Percentiles rank a stretch among this genome's conserved stretches.
phyloP scores from a whole-genome alignment of 2,113 vertebrate species.

The Alethe castanea region DNA sequence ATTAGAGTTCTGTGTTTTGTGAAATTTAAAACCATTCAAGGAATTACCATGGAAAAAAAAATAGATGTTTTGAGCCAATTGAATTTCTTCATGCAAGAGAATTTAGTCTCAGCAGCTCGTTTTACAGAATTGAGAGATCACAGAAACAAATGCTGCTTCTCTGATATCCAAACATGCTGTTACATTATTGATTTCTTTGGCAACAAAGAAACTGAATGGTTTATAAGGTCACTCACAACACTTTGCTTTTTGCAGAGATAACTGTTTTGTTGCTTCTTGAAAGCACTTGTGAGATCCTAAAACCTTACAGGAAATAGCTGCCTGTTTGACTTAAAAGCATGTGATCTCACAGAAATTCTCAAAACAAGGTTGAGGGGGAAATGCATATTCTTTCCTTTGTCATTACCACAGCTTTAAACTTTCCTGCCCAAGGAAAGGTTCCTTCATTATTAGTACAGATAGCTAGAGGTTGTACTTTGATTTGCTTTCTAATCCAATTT shows the following conservation, averaged over 20 bases:
- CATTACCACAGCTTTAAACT: neutral
- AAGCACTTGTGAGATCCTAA: neutral
- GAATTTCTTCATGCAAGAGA: neutral
- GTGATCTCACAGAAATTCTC: neutral
- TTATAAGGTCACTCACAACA: neutral
- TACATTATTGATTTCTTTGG: conserved; percentile 13
- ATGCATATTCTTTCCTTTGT: neutral
- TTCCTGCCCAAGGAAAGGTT: neutral
- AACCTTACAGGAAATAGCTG: neutral
- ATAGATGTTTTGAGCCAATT: neutral
- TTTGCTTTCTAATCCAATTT: conserved; percentile 23
- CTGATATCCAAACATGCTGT: neutral
- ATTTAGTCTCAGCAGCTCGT: neutral
- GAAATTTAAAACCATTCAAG: neutral
- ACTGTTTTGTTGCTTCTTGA: conserved; percentile 7
- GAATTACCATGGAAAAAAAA: neutral
- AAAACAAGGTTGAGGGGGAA: neutral
- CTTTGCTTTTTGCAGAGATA: neutral
- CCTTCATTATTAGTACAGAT: neutral
- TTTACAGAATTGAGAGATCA: neutral
- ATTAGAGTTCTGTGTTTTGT: neutral
- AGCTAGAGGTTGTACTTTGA: neutral
- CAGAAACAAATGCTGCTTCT: neutral
- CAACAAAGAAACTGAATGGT: neutral
- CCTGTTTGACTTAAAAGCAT: neutral